A percentile compares a stretch with the other conserved stretches of the same genome.
Conservation (phyloP, 1,140 invertebrate species). For the Neoseiulus cucumeris region DNA sequence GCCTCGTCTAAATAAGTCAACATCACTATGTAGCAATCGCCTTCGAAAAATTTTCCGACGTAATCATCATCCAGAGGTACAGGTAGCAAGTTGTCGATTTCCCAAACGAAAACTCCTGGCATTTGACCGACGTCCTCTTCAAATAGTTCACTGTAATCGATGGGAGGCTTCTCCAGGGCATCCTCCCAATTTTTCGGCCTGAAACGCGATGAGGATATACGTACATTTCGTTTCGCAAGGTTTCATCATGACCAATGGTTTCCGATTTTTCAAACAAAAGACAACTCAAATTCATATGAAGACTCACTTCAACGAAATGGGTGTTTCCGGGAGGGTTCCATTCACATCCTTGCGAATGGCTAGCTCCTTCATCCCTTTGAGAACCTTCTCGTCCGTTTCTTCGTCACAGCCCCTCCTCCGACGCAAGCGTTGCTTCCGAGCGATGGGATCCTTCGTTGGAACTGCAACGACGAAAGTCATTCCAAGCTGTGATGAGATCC, state of each 20-base stretch:
- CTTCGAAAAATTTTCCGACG: slow-evolving; percentile 96
- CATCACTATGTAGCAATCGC: slow-evolving; percentile 93
- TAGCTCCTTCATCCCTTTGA: slow-evolving; percentile 94
- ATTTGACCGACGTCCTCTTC: slow-evolving; percentile 88
- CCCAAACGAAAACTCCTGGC: slow-evolving; percentile 51
- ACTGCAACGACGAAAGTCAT: slow-evolving; percentile 23
- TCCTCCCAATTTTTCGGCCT: slow-evolving; percentile 59
- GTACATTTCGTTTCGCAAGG: not conserved
- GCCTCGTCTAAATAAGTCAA: slow-evolving; percentile 70
- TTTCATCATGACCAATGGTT: not conserved
- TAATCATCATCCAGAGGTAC: slow-evolving; percentile 51
- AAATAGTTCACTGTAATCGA: slow-evolving; percentile 99
- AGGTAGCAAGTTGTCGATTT: slow-evolving; percentile 97
- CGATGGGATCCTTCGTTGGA: slow-evolving; percentile 60
- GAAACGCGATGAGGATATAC: slow-evolving; percentile 3
- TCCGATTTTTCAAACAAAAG: not conserved
- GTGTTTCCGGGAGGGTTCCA: slow-evolving; percentile 39
- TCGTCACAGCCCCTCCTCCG: slow-evolving; percentile 48
- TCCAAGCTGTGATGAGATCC: too few relatives aligned
- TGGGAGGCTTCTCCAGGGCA: slow-evolving; percentile 70
- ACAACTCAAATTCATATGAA: not conserved
- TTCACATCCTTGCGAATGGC: slow-evolving; percentile 65
- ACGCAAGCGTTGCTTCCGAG: slow-evolving; percentile 66
- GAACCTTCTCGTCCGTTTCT: slow-evolving; percentile 75
- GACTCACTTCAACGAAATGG: slow-evolving; percentile 43